phyloP scores from a whole-genome alignment of 2,797 vertebrate species.

The Meriones psammophilus region DNA sequence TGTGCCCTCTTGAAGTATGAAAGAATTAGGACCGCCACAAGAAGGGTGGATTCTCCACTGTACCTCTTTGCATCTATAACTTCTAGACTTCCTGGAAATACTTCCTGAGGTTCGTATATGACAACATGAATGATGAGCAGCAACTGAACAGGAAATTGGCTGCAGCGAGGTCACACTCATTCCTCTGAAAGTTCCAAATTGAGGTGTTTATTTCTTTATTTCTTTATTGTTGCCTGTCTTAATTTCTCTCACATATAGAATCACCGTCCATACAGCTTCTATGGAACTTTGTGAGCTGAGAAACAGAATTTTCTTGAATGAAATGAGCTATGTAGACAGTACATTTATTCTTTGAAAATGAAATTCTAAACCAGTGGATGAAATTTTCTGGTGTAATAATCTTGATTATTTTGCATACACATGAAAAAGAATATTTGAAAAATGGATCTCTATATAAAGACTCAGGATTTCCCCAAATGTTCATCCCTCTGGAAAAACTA shows the following conservation, averaged over 20 bases:
- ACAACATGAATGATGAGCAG: neutral
- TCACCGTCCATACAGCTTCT: neutral
- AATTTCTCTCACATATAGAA: neutral
- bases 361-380: neutral
- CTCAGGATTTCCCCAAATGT: neutral
- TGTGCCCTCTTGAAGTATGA: neutral
- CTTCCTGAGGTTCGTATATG: neutral
- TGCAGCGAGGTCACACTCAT: neutral
- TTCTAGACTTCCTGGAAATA: neutral
- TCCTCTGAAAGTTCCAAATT: neutral
- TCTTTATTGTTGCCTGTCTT: neutral
- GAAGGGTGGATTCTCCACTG: neutral
- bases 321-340: neutral
- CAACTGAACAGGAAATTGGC: neutral
- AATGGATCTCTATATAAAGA: neutral
- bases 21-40: no score
- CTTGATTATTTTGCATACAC: neutral
- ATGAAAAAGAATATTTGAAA: neutral
- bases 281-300: fast-evolving
- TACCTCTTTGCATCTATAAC: neutral
- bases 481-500: neutral
- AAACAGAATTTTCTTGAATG: neutral
- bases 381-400: neutral
- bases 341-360: neutral
- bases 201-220: no score